Evolutionary conservation across 2,888 invertebrate species (phyloP).

Genomic region (Matsumyia berberina): DNA sequence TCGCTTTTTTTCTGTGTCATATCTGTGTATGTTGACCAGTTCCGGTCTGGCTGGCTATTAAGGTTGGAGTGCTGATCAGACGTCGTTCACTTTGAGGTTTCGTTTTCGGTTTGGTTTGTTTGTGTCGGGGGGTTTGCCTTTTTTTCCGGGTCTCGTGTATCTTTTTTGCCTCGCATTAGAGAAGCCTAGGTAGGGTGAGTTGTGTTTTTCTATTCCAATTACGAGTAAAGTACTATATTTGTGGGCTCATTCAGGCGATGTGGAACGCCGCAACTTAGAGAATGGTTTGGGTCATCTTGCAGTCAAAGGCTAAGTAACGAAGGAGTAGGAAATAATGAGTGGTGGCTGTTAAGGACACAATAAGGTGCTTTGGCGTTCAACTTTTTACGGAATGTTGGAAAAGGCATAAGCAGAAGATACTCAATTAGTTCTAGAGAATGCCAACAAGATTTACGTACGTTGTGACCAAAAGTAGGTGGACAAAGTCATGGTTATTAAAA

Average conservation of each 20-base stretch:
- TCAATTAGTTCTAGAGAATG: no score
- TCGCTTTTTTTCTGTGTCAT: slow-evolving; percentile 33
- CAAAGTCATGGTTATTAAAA: no score
- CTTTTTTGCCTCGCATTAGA: slow-evolving; percentile 18
- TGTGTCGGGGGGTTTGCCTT: not conserved
- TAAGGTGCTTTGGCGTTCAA: no score
- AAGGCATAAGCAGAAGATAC: no score
- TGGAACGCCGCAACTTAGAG: no score
- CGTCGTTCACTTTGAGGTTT: slow-evolving; percentile 57
- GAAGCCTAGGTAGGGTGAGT: not conserved
- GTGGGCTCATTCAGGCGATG: not conserved
- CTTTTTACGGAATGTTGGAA: no score
- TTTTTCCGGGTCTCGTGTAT: not conserved
- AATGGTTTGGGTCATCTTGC: not conserved
- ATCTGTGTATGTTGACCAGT: slow-evolving; percentile 26
- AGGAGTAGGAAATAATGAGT: not conserved
- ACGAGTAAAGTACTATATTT: slow-evolving; percentile 15
- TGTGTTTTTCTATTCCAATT: slow-evolving; percentile 31
- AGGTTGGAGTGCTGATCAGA: slow-evolving; percentile 37
- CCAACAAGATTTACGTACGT: no score
- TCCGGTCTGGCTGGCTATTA: slow-evolving; percentile 41
- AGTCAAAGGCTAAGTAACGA: not conserved
- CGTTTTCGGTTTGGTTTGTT: slow-evolving; percentile 6
- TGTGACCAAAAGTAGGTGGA: no score
- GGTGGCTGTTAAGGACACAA: no score